phyloP scores from a whole-genome alignment of 2,888 invertebrate species.

The Galeruca laticollis region DNA sequence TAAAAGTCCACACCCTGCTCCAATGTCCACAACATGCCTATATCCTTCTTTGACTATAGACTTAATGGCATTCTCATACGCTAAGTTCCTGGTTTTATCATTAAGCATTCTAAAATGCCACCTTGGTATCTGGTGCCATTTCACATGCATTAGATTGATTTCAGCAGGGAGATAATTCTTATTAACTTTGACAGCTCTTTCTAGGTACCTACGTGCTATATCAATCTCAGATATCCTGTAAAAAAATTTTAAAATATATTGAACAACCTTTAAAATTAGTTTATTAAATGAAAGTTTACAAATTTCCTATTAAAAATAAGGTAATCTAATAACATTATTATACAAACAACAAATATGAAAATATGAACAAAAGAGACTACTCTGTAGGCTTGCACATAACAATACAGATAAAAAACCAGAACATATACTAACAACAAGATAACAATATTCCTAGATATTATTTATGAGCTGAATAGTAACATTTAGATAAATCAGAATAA shows the following conservation, averaged over 20 bases:
- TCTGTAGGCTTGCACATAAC: background rate
- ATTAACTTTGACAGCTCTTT: constrained; percentile 51
- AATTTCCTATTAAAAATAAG: no score
- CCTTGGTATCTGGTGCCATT: constrained; percentile 77
- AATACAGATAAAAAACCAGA: background rate
- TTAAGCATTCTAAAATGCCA: constrained; percentile 91
- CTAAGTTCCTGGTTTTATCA: constrained; percentile 76
- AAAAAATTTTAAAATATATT: constrained; percentile 23
- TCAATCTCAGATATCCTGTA: constrained; percentile 57
- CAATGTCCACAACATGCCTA: constrained; percentile 78
- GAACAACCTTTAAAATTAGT: no score
- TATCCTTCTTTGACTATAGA: constrained; percentile 48
- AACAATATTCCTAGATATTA: background rate
- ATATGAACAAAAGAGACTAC: no score
- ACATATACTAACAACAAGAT: background rate
- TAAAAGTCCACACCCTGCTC: constrained; percentile 82
- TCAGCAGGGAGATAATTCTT: constrained; percentile 63
- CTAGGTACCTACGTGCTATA: constrained; percentile 58
- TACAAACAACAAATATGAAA: no score
- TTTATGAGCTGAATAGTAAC: background rate
- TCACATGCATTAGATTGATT: constrained; percentile 77
- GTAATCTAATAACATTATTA: no score
- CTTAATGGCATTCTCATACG: constrained; percentile 75
- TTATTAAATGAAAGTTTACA: no score
- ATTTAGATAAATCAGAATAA: no score